phyloP scores from a whole-genome alignment of 2,888 invertebrate species.

The Acleris laterana region DNA sequence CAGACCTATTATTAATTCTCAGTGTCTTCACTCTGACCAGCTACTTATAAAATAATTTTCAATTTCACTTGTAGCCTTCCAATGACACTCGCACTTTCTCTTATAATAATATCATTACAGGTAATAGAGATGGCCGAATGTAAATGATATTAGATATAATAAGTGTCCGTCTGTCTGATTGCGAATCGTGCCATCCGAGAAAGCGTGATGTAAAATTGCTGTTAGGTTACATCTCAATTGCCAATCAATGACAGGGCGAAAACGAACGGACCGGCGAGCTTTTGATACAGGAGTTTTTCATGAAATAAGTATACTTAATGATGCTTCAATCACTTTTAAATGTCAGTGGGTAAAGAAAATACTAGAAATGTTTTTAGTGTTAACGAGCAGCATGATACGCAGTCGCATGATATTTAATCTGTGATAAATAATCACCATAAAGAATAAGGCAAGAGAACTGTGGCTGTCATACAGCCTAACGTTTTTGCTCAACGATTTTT shows the following conservation, averaged over 20 bases:
- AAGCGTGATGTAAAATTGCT: conserved; percentile 48
- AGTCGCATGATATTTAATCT: too few species aligned
- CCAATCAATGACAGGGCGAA: conserved; percentile 58
- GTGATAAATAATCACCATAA: too few species aligned
- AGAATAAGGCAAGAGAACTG: too few species aligned
- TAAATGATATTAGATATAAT: conserved; percentile 37
- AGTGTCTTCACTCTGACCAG: too few species aligned
- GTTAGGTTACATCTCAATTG: conserved; percentile 50
- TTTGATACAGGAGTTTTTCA: conserved; percentile 37
- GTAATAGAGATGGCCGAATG: conserved; percentile 34
- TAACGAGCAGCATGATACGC: too few species aligned
- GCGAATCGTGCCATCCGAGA: conserved; percentile 38
- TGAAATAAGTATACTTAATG: conserved; percentile 1
- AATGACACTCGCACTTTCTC: conserved; percentile 24
- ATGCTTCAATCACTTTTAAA: conserved; percentile 6
- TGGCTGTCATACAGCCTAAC: too few species aligned
- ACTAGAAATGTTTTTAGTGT: too few species aligned
- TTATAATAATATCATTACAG: conserved; percentile 34
- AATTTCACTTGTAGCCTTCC: conserved; percentile 21
- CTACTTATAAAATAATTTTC: too few species aligned
- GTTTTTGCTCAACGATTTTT: too few species aligned
- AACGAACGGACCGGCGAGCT: conserved; percentile 43
- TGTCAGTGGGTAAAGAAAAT: neutral
- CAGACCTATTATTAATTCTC: too few species aligned
- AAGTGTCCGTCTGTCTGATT: conserved; percentile 24